Conservation (phyloP, 53 echinoderm and acorn worm genomes). For the Arbacia lixula region DNA sequence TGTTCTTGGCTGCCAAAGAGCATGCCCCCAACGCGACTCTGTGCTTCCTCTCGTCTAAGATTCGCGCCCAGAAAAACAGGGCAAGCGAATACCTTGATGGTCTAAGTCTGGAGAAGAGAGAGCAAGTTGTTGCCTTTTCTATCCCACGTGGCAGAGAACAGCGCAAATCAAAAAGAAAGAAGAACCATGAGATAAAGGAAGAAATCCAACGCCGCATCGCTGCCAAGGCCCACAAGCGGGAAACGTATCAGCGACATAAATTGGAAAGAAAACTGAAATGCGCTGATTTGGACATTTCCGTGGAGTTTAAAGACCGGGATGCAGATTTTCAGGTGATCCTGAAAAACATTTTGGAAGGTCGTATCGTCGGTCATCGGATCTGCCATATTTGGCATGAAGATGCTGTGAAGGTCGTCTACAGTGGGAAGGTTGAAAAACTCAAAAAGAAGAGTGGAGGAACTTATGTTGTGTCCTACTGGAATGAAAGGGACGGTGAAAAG, state of each 20-base stretch:
- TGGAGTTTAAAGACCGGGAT: too few relatives aligned
- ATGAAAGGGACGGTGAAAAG: too few relatives aligned
- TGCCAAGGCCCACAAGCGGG: too few relatives aligned
- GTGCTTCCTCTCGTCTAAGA: constrained; percentile 43
- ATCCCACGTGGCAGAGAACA: constrained; percentile 23
- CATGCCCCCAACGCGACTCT: constrained; percentile 59
- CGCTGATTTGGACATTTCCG: too few relatives aligned
- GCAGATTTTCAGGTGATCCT: constrained; percentile 64
- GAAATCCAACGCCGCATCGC: constrained; percentile 28
- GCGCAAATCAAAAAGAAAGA: constrained; percentile 17
- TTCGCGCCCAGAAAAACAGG: constrained; percentile 45
- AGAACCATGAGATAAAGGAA: constrained; percentile 7
- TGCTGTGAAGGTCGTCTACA: too few relatives aligned
- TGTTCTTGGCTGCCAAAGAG: constrained; percentile 38
- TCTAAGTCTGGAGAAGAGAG: constrained; percentile 16
- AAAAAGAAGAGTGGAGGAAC: too few relatives aligned
- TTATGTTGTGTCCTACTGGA: too few relatives aligned
- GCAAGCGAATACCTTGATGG: constrained; percentile 34
- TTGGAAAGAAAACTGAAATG: too few relatives aligned
- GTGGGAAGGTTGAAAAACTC: too few relatives aligned
- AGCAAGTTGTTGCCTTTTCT: constrained; percentile 11
- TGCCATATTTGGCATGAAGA: constrained; percentile 6
- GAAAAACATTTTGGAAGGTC: constrained; percentile 4
- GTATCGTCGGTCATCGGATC: neutral
- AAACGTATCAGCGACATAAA: too few relatives aligned